These are phyloP conservation scores for Prinia subflava DNA, from an alignment of 2,113 vertebrate species.

Conservation along the genomic window DNA sequence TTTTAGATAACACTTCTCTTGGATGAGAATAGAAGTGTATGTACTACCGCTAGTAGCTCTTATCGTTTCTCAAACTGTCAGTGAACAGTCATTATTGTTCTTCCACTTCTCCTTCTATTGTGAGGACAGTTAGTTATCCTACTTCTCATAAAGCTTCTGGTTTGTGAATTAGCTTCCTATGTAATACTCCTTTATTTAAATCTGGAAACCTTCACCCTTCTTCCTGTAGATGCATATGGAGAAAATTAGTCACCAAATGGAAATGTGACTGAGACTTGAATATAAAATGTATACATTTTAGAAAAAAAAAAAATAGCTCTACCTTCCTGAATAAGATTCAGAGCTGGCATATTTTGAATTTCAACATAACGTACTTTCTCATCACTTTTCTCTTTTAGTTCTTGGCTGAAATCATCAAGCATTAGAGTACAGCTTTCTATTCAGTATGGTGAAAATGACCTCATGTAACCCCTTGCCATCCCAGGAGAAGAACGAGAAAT, in stretches of 20 bases:
- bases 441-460: not conserved
- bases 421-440: not conserved
- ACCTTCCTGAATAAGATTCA: not conserved
- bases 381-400: not conserved
- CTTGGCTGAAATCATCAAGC: not conserved
- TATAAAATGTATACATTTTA: not conserved
- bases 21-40: not conserved
- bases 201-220: constrained; percentile 2
- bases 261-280: not conserved
- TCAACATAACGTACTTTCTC: not conserved
- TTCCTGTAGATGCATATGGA: not conserved
- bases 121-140: constrained; percentile 43
- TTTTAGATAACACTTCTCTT: not conserved
- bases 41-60: not conserved
- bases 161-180: constrained; percentile 34
- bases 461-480: not conserved
- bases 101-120: constrained; percentile 44
- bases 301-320: not conserved
- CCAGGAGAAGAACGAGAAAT: not conserved
- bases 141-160: constrained; percentile 30
- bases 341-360: not conserved
- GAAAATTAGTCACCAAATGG: constrained; percentile 1
- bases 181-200: constrained; percentile 5
- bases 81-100: constrained; percentile 33
- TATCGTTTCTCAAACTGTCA: constrained; percentile 30